phyloP scores from a whole-genome alignment of 37 sponge, comb jelly and placozoan genomes.

The Theonella swinhoei region DNA sequence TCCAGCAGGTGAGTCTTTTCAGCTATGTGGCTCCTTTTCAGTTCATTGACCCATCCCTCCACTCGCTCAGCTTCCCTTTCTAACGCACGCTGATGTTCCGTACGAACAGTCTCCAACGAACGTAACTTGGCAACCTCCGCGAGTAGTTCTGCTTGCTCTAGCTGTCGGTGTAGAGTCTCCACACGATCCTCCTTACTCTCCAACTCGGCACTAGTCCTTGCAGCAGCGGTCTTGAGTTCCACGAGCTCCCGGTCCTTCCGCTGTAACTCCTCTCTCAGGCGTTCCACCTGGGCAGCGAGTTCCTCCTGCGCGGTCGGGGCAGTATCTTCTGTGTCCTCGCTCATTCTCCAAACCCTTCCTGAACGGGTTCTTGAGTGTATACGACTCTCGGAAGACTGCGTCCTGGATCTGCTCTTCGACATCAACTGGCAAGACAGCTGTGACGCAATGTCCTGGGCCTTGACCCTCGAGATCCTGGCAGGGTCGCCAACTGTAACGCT shows the following conservation, averaged over 20 bases:
- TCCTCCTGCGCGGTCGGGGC: not conserved
- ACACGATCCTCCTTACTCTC: not conserved
- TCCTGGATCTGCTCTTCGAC: not conserved
- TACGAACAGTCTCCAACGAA: slow-evolving; percentile 2
- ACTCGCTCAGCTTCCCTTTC: not conserved
- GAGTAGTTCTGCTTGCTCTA: not conserved
- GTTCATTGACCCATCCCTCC: not conserved
- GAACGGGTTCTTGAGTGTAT: not conserved
- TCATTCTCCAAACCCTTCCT: not conserved
- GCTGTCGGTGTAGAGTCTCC: not conserved
- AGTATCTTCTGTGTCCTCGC: too few relatives aligned
- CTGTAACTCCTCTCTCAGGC: not conserved
- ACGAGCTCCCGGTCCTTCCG: not conserved
- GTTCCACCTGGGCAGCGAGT: not conserved
- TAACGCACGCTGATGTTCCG: not conserved
- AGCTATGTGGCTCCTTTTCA: not conserved
- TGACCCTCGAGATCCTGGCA: slow-evolving; percentile 6
- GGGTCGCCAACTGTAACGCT: slow-evolving; percentile 29
- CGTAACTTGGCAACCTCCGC: not conserved
- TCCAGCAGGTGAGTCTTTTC: slow-evolving; percentile 2
- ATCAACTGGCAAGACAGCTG: not conserved
- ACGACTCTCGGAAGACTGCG: not conserved
- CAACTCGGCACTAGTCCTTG: not conserved
- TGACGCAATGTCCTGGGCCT: not conserved
- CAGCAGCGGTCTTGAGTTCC: not conserved